Percentiles rank a stretch among this genome's conserved stretches.
These are phyloP conservation scores for Adelphocoris suturalis DNA, from an alignment of 2,888 invertebrate species.

Conservation along the genomic window DNA sequence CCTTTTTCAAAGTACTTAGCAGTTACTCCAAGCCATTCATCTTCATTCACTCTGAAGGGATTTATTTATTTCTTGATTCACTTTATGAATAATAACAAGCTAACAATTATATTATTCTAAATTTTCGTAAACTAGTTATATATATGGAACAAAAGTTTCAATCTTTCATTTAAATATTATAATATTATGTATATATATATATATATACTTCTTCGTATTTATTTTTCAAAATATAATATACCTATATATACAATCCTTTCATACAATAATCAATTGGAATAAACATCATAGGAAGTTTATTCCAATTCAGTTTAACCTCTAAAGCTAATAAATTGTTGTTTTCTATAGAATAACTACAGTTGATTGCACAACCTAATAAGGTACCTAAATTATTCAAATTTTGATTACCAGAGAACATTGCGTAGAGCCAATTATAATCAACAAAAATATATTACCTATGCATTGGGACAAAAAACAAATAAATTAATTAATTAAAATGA, in stretches of 20 bases:
- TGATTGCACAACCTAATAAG: constrained; percentile 39
- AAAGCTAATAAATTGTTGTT: neutral
- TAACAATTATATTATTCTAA: neutral
- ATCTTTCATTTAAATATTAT: constrained; percentile 16
- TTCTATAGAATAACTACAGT: neutral
- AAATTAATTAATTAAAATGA: no score
- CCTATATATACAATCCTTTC: neutral
- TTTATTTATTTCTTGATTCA: neutral
- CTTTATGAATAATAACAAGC: neutral
- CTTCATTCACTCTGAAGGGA: neutral
- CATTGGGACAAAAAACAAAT: no score
- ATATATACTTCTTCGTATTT: neutral
- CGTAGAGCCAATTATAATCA: neutral
- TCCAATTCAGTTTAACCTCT: neutral
- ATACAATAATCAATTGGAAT: neutral
- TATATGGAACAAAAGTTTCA: neutral
- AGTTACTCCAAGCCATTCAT: neutral
- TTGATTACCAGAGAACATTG: constrained; percentile 5
- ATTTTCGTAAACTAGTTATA: neutral
- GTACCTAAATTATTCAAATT: constrained; percentile 19
- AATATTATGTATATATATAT: neutral
- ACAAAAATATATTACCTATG: neutral
- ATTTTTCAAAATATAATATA: constrained; percentile 39
- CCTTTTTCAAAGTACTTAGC: neutral
- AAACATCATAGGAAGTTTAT: neutral